Conservation (phyloP, 2,113 vertebrate species). For the Myiozetetes cayanensis region DNA sequence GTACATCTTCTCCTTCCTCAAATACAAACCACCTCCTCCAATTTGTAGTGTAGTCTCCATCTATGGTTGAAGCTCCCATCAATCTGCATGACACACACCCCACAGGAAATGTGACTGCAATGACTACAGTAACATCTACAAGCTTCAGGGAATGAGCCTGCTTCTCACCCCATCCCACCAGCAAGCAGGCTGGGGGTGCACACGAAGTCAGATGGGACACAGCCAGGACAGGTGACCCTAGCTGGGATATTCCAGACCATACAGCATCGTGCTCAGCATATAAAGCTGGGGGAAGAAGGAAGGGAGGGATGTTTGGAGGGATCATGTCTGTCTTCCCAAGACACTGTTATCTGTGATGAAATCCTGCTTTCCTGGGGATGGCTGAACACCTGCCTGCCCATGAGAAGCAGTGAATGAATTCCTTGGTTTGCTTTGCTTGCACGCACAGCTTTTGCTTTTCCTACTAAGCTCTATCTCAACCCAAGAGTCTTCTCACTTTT, state of each 20-base stretch:
- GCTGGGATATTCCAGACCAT: background rate
- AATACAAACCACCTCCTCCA: background rate
- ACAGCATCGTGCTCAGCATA: background rate
- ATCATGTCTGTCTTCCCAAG: background rate
- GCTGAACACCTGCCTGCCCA: background rate
- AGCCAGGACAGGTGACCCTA: background rate
- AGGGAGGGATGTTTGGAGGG: background rate
- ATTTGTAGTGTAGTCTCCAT: background rate
- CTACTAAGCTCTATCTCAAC: background rate
- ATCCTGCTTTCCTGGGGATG: background rate
- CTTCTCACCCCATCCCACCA: background rate
- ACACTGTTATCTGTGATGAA: rapidly evolving
- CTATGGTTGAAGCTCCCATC: background rate
- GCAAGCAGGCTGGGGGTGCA: background rate
- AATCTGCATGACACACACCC: too few species aligned
- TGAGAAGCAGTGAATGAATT: background rate
- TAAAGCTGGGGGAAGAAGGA: background rate
- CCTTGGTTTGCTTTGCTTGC: background rate
- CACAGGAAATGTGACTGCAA: background rate
- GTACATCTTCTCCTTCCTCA: background rate
- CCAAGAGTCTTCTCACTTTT: background rate
- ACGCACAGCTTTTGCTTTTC: background rate
- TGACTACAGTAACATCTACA: background rate
- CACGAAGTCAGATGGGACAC: background rate
- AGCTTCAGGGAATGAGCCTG: background rate